Percentiles rank a stretch among this genome's conserved stretches.
Conservation (phyloP, 2,113 vertebrate genomes). For the Leptobrachium ailaonicum region DNA sequence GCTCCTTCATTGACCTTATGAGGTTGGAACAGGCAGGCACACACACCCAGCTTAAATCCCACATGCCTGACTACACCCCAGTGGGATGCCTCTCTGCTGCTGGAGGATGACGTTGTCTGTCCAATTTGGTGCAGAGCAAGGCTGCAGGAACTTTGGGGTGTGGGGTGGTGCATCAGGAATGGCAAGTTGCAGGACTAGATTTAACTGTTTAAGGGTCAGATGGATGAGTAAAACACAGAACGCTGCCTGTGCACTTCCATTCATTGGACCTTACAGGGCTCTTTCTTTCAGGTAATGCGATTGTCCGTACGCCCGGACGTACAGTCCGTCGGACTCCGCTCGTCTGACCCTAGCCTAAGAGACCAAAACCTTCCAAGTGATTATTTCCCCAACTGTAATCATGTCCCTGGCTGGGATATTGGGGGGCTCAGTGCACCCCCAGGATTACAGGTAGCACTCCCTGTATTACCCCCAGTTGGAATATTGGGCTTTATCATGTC, state of each 20-base stretch:
- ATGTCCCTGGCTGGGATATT: too few relatives aligned
- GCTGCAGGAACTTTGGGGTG: slow-evolving; percentile 33
- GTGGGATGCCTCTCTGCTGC: not conserved
- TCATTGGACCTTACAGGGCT: not conserved
- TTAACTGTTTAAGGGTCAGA: not conserved
- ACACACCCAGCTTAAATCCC: not conserved
- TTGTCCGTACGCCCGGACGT: too few relatives aligned
- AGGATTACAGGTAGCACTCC: too few relatives aligned
- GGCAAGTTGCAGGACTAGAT: slow-evolving; percentile 20
- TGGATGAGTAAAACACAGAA: not conserved
- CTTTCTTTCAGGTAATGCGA: not conserved
- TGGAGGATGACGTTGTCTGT: slow-evolving; percentile 8
- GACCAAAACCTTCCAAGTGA: too few relatives aligned
- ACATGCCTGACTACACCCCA: not conserved
- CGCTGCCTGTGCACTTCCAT: not conserved
- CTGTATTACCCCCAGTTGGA: too few relatives aligned
- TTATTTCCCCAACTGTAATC: too few relatives aligned
- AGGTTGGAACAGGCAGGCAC: not conserved
- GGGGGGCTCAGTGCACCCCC: too few relatives aligned
- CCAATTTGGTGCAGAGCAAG: slow-evolving; percentile 25
- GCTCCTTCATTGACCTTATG: not conserved
- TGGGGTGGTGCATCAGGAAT: slow-evolving; percentile 13
- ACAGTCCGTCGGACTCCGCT: too few relatives aligned
- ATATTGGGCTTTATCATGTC: too few relatives aligned
- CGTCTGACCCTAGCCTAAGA: too few relatives aligned